Evolutionary conservation across 2,797 vertebrate genomes (phyloP).

Genomic region (Muscicapa striata): DNA sequence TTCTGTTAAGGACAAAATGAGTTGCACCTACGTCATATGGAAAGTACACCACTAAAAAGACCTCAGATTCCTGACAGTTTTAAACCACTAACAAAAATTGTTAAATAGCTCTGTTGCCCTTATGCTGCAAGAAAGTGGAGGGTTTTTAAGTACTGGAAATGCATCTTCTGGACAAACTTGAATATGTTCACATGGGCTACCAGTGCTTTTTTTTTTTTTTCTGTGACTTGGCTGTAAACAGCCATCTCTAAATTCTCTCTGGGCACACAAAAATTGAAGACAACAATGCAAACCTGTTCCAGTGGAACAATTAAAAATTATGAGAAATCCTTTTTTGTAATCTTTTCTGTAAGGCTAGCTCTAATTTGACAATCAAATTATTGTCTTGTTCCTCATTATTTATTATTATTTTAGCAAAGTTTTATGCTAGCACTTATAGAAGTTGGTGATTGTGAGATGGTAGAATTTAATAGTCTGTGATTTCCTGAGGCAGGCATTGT

Average conservation of each 20-base stretch:
- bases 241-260: background rate
- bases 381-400: background rate
- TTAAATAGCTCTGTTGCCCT: slow-evolving; percentile 39
- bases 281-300: background rate
- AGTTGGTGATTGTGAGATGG: background rate
- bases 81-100: slow-evolving; percentile 44
- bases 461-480: background rate
- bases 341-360: background rate
- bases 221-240: background rate
- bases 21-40: background rate
- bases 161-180: background rate
- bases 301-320: background rate
- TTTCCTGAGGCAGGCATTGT: background rate
- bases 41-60: slow-evolving; percentile 22
- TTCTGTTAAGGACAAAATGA: slow-evolving; percentile 11
- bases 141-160: background rate
- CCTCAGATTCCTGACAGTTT: slow-evolving; percentile 43
- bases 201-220: background rate
- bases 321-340: background rate
- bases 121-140: background rate
- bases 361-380: background rate
- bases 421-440: background rate
- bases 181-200: background rate
- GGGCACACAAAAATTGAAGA: background rate
- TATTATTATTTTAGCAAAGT: background rate